Evolutionary conservation across 2,113 vertebrate species (phyloP).

Genomic region (Nipponia nippon): DNA sequence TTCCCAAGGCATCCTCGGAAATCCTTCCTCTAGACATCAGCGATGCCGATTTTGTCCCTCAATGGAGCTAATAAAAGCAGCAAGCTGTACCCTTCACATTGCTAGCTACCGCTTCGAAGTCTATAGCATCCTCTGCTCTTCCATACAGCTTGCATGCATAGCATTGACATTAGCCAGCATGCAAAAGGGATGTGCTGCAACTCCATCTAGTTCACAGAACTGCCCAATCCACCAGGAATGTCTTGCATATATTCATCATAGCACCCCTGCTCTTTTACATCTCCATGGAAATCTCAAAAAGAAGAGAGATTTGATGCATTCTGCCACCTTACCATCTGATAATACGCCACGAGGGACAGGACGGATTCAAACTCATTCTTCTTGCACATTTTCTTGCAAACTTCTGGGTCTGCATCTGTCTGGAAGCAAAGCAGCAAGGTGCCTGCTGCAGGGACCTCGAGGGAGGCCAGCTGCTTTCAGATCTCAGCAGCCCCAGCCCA

Average conservation of each 20-base stretch:
- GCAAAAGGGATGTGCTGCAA: neutral
- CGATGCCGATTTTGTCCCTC: neutral
- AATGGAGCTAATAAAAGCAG: neutral
- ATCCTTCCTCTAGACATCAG: slow-evolving; percentile 2
- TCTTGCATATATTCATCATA: neutral
- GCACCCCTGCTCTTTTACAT: neutral
- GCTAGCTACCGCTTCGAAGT: neutral
- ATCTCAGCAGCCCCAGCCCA: neutral
- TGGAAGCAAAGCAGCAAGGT: slow-evolving; percentile 58
- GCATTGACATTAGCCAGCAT: neutral
- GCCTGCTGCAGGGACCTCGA: neutral
- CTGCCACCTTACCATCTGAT: slow-evolving; percentile 89
- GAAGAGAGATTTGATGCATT: neutral
- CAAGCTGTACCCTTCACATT: neutral
- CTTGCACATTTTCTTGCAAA: slow-evolving; percentile 97
- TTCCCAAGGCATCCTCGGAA: slow-evolving; percentile 38
- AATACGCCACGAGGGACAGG: slow-evolving; percentile 92
- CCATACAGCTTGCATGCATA: neutral
- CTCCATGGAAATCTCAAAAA: neutral
- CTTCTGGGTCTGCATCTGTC: slow-evolving; percentile 97
- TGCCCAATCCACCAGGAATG: neutral
- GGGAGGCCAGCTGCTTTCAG: neutral
- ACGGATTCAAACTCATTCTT: slow-evolving; percentile 87
- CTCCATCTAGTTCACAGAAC: neutral
- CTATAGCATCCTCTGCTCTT: neutral